phyloP scores from a whole-genome alignment of 1,140 invertebrate genomes.

The Sinella curviseta region DNA sequence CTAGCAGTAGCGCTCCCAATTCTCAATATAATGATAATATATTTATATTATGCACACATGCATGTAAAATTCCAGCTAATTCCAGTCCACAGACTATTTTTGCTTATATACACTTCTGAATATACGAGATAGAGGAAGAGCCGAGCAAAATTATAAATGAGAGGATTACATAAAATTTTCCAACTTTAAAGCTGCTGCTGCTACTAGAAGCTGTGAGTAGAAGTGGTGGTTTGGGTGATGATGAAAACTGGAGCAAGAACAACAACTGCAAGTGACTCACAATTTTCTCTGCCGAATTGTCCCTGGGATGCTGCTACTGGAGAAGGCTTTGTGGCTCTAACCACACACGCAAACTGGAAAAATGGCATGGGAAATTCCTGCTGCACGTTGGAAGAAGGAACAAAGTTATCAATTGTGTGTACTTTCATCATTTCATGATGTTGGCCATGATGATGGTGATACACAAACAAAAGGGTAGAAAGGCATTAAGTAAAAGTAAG shows the following conservation, averaged over 20 bases:
- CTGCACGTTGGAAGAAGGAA: not conserved
- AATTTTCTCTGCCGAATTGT: not conserved
- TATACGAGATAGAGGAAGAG: too few species aligned
- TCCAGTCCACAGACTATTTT: not conserved
- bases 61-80: not conserved
- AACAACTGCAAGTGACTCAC: slow-evolving; percentile 21
- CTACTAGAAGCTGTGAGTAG: not conserved
- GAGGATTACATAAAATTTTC: slow-evolving; percentile 24
- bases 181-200: not conserved
- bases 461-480: not conserved
- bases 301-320: not conserved
- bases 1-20: too few species aligned
- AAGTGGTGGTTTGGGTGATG: not conserved
- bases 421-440: not conserved
- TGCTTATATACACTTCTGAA: not conserved
- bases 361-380: not conserved
- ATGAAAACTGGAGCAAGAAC: not conserved
- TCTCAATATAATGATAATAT: too few species aligned
- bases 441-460: not conserved
- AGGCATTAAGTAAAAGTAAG: not conserved
- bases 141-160: not conserved
- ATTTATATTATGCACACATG: not conserved
- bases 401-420: not conserved
- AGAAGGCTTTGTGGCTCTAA: slow-evolving; percentile 13
- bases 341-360: not conserved